Base-by-base conservation (phyloP, 2,888 invertebrate genomes). In the Heteromurus nitidus region DNA sequence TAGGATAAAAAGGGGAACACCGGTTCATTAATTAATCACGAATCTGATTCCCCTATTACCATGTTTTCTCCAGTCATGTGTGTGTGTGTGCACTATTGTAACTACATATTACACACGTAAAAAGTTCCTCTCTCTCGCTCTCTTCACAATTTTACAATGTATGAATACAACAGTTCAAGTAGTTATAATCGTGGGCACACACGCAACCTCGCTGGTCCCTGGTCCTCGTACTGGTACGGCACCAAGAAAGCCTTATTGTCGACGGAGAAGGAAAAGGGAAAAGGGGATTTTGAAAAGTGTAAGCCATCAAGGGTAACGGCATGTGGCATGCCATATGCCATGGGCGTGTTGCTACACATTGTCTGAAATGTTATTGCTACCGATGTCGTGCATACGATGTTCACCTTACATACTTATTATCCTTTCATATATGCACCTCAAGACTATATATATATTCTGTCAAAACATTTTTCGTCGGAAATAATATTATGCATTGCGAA, bases 1-100 rank as follows among this genome's bases (percentile, higher is more conserved):
- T 81, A 81, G 69, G 81, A 81, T 75, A 82, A 82, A 82, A 73
- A 77, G 77, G 76, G 69, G 73, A 77, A 73, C 73, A 82, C 79
- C 64, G 69, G 58, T 62, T 82, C 82, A 82, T 79, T 79, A 82
- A 82, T 82, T 82, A 82, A 74, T 79, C 79, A 82, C 60, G 42
- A 80, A 22, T 18, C 42, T 69, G 74, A 80, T 80, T 80, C 73
- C 74, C 55, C 65, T 62, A 76, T n/a, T 44, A 44, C 60, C 70
- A 60, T 70, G 70, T 70, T 70, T 70, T 60, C 60, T 26, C 70
- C 42, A 9, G 58, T 11, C 22, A 13, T 36, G 36, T 36, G 36
- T 36, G 13, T 36, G 36, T 36, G 36, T 36, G 36, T 36, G 36
- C 13, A 47, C n/a, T n/a, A n/a, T n/a, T n/a, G n/a, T n/a, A n/a